Base-by-base conservation (phyloP, 2,888 invertebrate species). In the Drosophila buzzatii region DNA sequence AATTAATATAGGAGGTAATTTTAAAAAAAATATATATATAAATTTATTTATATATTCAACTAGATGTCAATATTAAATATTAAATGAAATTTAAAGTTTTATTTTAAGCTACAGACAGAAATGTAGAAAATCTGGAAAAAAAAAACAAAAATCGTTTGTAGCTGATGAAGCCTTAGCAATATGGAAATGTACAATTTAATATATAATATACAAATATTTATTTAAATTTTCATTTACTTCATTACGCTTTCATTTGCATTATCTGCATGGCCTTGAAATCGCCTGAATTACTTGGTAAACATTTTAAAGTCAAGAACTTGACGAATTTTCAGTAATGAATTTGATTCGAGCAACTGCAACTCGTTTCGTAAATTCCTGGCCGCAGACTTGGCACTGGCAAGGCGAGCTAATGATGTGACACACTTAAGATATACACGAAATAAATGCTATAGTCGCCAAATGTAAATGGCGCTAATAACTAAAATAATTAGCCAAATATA, bases 401-500 rank as follows among this genome's bases (percentile, higher is more conserved):
- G 49, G 20, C 33, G n/a, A 27, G 58, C 45, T 58, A 47, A 58
- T 58, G 37, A n/a, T 64, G 20, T 47, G 41, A 23, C 39, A 37
- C 16, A 65, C n/a, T 52, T 37, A 31, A 37, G 35, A 52, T 41
- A 20, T 7, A 10, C n/a, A 16, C 18, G 16, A 42, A 23, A 18
- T 27, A 33, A 64, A 42, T 35, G 39, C 20, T 14, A 33, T 23
- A 12, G 33, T 49, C n/a, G 31, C n/a, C 23, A 12, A 23, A 31
- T 31, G 23, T 37, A 12, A 62, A 62, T 20, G 47, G 45, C 62
- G 39, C 3, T 23, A 49, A 49, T 44, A 27, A 53, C 37, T 33
- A 12, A 47, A 45, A 61, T 77, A 77, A 76, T 71, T 66, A 57
- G 62, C 16, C 56, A 47, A 52, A 57, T 66, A 47, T 27, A 10